A percentile compares a stretch with the other conserved stretches of the same genome.
These are phyloP conservation scores for Orthosia gothica DNA, from an alignment of 2,888 invertebrate genomes.

Conservation along the genomic window DNA sequence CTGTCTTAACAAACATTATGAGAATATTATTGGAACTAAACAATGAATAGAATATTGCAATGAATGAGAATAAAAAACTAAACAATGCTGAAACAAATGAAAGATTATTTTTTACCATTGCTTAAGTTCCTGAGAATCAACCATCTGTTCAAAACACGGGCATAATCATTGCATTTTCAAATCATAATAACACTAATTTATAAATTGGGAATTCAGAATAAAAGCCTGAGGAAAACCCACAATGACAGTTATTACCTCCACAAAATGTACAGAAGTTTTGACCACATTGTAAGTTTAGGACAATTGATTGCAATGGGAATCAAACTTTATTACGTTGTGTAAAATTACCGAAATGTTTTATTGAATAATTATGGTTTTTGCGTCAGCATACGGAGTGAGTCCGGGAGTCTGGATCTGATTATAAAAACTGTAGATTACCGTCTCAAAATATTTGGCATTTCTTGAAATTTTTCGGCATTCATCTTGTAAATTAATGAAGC, in stretches of 20 bases:
- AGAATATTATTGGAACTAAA: too few species aligned
- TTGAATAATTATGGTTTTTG: slow-evolving; percentile 63
- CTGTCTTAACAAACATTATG: too few species aligned
- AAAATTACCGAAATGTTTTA: slow-evolving; percentile 76
- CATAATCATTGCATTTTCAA: slow-evolving; percentile 27
- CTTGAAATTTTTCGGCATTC: too few species aligned
- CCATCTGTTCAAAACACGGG: slow-evolving; percentile 1
- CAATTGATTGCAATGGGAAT: slow-evolving; percentile 40
- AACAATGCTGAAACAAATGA: neutral
- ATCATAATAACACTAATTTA: slow-evolving; percentile 17
- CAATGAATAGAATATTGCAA: too few species aligned
- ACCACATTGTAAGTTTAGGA: slow-evolving; percentile 58
- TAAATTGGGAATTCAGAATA: slow-evolving; percentile 5
- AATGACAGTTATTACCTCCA: slow-evolving; percentile 31
- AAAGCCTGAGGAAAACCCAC: neutral
- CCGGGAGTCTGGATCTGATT: neutral
- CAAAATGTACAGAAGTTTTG: slow-evolving; percentile 11
- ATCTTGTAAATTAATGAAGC: neutral
- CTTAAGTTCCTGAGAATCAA: neutral
- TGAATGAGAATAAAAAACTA: too few species aligned
- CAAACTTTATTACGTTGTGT: slow-evolving; percentile 69
- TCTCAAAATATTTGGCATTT: neutral
- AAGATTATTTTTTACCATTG: neutral
- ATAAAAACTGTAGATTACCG: neutral
- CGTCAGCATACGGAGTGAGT: neutral